Base-by-base conservation (phyloP, 1,140 invertebrate species). In the Piezodorus guildinii region DNA sequence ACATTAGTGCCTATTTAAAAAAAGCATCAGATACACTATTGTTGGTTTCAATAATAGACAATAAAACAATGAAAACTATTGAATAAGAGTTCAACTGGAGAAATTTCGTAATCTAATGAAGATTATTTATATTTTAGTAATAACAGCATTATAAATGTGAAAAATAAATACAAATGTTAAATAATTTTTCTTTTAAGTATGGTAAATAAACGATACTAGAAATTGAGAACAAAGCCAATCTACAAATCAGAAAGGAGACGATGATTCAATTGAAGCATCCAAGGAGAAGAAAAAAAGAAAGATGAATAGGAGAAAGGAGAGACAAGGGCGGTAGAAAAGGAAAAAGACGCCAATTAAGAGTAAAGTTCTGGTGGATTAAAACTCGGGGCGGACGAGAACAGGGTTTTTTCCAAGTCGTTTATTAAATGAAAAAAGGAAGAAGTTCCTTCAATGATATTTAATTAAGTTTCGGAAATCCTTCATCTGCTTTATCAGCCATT, bases 341-440 rank as follows among this genome's bases (percentile, higher is more conserved):
- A 49, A 62, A 27, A 46, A 27, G 30, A 62, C 17, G 52, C 52
- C 6, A 56, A 56, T 56, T 56, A 56, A 56, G 52, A 56, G 19
- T 56, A 23, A 56, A 56, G 15, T 39, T 56, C 52, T 56, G 52
- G 23, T 16, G 23, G 52, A 56, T 56, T 56, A 25, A 56, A 56
- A 56, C 17, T 23, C 23, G 15, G 23, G 3, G 14, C 23, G 23
- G 23, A 23, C 21, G 52, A 21, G 21, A 25, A 56, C 52, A 56
- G 52, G 52, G 52, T 56, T 56, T 49, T 49, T 56, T 56, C 52
- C 52, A 25, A 56, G 17, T 56, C 52, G 19, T 56, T 56, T 23
- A 56, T 56, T 56, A 23, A 56, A 56, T 56, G 52, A 25, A 56
- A 56, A 56, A 23, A 15, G 23, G 23, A 25, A 56, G 6, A 49